Base-by-base conservation (phyloP, 2,888 invertebrate species). In the Octodonta nipae region DNA sequence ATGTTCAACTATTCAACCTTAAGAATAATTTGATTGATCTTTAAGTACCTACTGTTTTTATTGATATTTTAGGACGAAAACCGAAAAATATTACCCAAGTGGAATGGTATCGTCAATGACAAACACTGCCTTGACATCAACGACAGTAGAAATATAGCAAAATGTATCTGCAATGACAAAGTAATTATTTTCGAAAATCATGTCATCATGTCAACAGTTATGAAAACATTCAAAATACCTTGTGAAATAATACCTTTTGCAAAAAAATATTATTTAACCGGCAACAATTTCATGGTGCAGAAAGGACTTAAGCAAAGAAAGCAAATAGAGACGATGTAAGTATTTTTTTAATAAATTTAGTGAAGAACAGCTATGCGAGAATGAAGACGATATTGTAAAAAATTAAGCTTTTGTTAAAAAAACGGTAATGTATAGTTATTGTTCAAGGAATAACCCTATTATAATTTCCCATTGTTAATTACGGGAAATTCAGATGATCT, bases 171-270 rank as follows among this genome's bases (percentile, higher is more conserved):
- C 38, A 43, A 48, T 11, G 43, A 55, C 4, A 52, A 55, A 4
- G 38, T 62, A 5, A 51, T 56, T 2, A 54, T 62, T 17, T 43
- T 66, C 16, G 65, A 65, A 37, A 58, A 52, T 15, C 51, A 58
- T 12, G 55, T 60, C 5, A 42, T 64, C 28, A 53, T 59, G 50
- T 40, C 47, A 2, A 43, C 47, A 10, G 44, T 51, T 15, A 34
- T 50, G 13, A 48, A 46, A 28, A 38, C 45, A 13, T 42, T 42
- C 26, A 29, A 35, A 15, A 30, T 55, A 17, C 34, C 44, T 5
- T 60, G 60, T 31, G 37, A 45, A 15, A 35, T 56, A 12, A 36
- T 48, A 5, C 38, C 33, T 30, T 38, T 47, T 11, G 37, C 45
- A 5, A 32, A 41, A 13, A 50, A 43, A 37, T 51, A 52, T 30